Percentiles rank a stretch among this genome's conserved stretches.
Conservation (phyloP, 2,888 invertebrate species). For the Carcina quercana region DNA sequence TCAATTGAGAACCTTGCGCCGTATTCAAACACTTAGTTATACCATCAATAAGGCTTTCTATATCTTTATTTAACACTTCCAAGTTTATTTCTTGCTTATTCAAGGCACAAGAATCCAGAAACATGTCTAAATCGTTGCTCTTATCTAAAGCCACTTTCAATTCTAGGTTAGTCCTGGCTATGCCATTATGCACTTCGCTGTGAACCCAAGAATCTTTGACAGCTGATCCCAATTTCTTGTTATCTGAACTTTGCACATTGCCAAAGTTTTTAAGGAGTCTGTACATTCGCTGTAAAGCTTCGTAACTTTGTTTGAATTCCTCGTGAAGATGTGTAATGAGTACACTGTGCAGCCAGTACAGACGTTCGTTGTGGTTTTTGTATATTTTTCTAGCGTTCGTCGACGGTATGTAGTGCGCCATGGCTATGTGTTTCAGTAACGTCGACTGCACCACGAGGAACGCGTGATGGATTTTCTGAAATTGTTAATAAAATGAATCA, state of each 20-base stretch:
- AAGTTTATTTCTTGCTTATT: conserved; percentile 52
- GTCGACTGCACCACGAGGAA: conserved; percentile 64
- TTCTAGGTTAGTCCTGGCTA: conserved; percentile 50
- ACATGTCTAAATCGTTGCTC: conserved; percentile 51
- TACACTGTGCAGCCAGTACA: conserved; percentile 54
- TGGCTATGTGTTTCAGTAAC: conserved; percentile 52
- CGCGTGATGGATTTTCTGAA: conserved; percentile 65
- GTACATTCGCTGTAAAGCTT: conserved; percentile 54
- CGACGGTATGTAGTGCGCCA: conserved; percentile 46
- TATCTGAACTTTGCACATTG: conserved; percentile 25
- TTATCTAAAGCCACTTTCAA: conserved; percentile 51
- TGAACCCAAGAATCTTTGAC: conserved; percentile 53
- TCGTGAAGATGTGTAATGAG: conserved; percentile 37
- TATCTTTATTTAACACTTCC: conserved; percentile 46
- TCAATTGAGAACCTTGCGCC: conserved; percentile 48
- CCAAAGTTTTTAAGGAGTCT: conserved; percentile 54
- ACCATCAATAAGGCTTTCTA: conserved; percentile 50
- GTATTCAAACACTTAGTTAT: conserved; percentile 48
- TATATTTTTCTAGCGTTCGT: conserved; percentile 32
- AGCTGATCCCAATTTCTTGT: conserved; percentile 40
- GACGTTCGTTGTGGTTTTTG: conserved; percentile 58
- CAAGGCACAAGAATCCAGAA: conserved; percentile 56
- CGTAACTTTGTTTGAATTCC: conserved; percentile 43
- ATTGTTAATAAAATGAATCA: too few relatives aligned
- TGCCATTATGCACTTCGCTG: conserved; percentile 56